phyloP scores from a whole-genome alignment of 1,140 invertebrate species.

The Monomorium pharaonis region DNA sequence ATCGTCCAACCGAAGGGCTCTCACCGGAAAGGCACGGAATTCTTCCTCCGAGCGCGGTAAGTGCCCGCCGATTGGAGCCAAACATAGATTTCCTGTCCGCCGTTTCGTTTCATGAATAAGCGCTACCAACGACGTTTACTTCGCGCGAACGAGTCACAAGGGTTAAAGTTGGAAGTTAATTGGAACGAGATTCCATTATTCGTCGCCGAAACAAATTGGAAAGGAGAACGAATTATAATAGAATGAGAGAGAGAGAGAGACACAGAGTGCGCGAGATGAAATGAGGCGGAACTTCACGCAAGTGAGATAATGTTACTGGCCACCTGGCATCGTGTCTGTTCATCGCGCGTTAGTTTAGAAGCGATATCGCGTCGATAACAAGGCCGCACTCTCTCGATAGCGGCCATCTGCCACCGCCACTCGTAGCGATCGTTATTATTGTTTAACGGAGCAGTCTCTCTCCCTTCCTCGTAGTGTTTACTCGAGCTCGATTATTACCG shows the following conservation, averaged over 20 bases:
- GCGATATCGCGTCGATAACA: slow-evolving; percentile 65
- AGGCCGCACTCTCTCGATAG: slow-evolving; percentile 45
- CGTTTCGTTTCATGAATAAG: neutral
- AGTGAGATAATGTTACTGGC: slow-evolving; percentile 37
- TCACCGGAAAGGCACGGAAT: slow-evolving; percentile 1
- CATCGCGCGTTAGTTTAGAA: slow-evolving; percentile 46
- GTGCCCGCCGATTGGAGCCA: slow-evolving; percentile 14
- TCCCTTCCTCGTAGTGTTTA: neutral
- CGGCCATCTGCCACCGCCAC: slow-evolving; percentile 57
- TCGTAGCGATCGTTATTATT: slow-evolving; percentile 43
- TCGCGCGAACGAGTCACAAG: neutral
- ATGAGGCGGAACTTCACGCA: neutral
- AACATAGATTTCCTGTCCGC: slow-evolving; percentile 3
- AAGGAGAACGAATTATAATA: neutral
- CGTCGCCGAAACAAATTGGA: neutral
- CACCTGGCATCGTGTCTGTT: slow-evolving; percentile 49
- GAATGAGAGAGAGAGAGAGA: too few relatives aligned
- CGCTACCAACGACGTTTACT: neutral
- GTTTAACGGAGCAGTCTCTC: slow-evolving; percentile 30
- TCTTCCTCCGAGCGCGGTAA: slow-evolving; percentile 11
- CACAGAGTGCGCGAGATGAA: neutral
- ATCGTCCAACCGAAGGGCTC: neutral
- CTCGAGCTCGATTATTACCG: neutral
- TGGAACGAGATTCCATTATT: neutral
- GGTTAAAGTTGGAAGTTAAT: neutral